phyloP scores from a whole-genome alignment of 2,797 vertebrate species.

The Lacerta bilineata region DNA sequence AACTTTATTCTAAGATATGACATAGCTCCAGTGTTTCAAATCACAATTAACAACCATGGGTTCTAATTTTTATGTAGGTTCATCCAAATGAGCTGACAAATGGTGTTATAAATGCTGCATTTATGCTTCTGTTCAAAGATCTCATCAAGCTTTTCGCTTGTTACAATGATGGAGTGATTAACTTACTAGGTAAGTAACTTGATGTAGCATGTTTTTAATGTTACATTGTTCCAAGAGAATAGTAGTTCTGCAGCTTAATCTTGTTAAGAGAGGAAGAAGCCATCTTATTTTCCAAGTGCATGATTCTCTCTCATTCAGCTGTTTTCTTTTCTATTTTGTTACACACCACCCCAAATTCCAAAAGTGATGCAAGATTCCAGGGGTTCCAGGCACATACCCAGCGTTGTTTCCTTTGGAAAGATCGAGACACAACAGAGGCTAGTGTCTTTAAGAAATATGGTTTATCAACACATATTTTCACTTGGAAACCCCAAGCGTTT shows the following conservation, averaged over 20 bases:
- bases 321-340: neutral
- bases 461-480: too few relatives aligned
- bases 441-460: too few relatives aligned
- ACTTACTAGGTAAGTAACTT: conserved; percentile 91
- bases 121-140: conserved; percentile 98
- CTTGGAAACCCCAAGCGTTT: too few relatives aligned
- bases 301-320: neutral
- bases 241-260: conserved; percentile 1
- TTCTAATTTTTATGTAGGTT: conserved; percentile 83
- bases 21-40: conserved; percentile 28
- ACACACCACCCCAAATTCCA: too few relatives aligned
- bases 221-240: neutral
- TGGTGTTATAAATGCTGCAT: conserved; percentile 95
- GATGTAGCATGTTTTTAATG: neutral
- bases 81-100: conserved; percentile 94
- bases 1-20: neutral
- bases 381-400: too few relatives aligned
- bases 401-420: too few relatives aligned
- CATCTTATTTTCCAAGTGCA: neutral
- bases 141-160: conserved; percentile 98
- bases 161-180: conserved; percentile 99
- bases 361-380: too few relatives aligned
- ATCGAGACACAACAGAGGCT: too few relatives aligned
- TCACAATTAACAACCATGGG: conserved; percentile 24
- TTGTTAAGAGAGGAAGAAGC: neutral